A percentile compares a stretch with the other conserved stretches of the same genome.
Evolutionary conservation across 2,113 vertebrate species (phyloP).

Genomic region (Strigops habroptila): DNA sequence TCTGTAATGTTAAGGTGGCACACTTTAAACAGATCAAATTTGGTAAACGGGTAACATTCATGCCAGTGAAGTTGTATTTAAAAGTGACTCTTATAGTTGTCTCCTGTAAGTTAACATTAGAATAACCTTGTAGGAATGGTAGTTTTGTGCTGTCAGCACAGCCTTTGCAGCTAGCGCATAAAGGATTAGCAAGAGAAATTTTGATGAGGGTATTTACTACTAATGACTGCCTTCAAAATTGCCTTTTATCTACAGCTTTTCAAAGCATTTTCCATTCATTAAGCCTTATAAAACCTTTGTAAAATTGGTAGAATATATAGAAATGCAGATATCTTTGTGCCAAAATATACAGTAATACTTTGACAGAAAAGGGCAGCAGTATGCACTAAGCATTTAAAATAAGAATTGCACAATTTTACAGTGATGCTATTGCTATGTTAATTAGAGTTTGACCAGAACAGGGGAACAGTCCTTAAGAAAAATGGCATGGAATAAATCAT

Average conservation of each 20-base stretch:
- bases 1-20: not conserved
- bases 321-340: conserved; percentile 37
- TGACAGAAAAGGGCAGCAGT: conserved; percentile 21
- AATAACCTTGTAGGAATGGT: conserved; percentile 40
- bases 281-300: conserved; percentile 32
- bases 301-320: conserved; percentile 10
- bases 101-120: not conserved
- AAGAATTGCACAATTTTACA: not conserved
- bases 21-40: not conserved
- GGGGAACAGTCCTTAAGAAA: not conserved
- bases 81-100: not conserved
- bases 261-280: conserved; percentile 38
- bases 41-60: not conserved
- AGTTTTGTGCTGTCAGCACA: conserved; percentile 39
- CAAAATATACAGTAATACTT: not conserved
- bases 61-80: not conserved
- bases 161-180: not conserved
- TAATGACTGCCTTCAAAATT: conserved; percentile 54
- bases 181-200: conserved; percentile 49
- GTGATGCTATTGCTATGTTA: not conserved
- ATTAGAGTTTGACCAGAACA: conserved; percentile 18
- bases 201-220: conserved; percentile 54
- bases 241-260: conserved; percentile 50
- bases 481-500: not conserved
- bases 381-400: not conserved